Evolutionary conservation across 2,888 invertebrate genomes (phyloP), one percentile per base, ranked within the genome.

Genomic region (Dryocosmus kuriphilus): DNA sequence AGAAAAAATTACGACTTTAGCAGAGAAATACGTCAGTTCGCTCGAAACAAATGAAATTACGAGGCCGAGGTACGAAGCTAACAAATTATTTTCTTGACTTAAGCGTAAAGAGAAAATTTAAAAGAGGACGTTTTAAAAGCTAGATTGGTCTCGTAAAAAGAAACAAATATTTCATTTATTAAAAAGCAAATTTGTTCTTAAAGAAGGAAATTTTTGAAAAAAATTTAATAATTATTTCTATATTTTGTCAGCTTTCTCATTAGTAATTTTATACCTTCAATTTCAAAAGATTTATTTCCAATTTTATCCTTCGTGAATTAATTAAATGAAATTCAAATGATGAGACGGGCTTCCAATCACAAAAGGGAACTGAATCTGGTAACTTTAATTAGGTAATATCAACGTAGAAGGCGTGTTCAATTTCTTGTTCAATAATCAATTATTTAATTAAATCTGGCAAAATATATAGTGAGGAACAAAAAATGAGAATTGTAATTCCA

Each of bases 11-110:
- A 71, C 71, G 46, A 51, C 71, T 51, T 71, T 30, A 71, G 51
- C 30, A 46, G 71, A 71, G 51, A 51, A 71, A 71, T 71, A 71
- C 71, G 71, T 71, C 71, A 71, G 71, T 51, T 51, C 30, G 11
- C 51, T 71, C 51, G 51, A 71, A 30, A 71, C 71, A 71, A 71
- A 71, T 71, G 71, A 71, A 71, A 71, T 71, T 71, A n/a, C n/a
- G n/a, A n/a, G 51, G 71, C 46, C 51, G 32, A 11, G 51, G 46
- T n/a, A 51, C 30, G 30, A 8, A 51, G 30, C 30, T 46, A 51
- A 51, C 71, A 46, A 71, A 71, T 71, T 71, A 71, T 71, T 71
- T 46, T 30, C 30, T n/a, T 30, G 27, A 19, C 51, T 71, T n/a
- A 32, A 51, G 51, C 27, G 30, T 46, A 46, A 51, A 51, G 51